Evolutionary conservation across 2,888 invertebrate species (phyloP).

Genomic region (Melanotus villosus): DNA sequence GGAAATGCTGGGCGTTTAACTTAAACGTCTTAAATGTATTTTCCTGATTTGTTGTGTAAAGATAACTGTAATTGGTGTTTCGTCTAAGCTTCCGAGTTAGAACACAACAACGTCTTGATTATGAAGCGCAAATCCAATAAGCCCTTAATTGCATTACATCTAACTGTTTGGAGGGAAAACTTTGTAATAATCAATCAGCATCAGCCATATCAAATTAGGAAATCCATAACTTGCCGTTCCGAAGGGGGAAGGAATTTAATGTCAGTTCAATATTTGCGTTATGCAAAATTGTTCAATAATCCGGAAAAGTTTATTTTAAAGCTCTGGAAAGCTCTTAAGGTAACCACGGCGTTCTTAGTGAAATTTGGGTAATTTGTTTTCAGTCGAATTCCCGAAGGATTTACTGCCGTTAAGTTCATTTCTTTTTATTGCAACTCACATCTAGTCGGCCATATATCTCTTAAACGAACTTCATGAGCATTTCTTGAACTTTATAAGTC

Average conservation of each 20-base stretch:
- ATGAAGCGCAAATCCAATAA: conserved; percentile 18
- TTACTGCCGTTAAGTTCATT: conserved; percentile 30
- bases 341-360: conserved; percentile 12
- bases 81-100: too few species aligned
- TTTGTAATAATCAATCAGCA: conserved; percentile 25
- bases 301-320: conserved; percentile 24
- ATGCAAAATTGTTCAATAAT: conserved; percentile 17
- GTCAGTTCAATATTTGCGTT: conserved; percentile 17
- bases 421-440: conserved; percentile 37
- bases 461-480: conserved; percentile 35
- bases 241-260: background rate
- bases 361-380: conserved; percentile 40
- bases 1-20: too few species aligned
- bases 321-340: background rate
- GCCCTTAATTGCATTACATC: conserved; percentile 13
- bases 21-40: too few species aligned
- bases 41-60: too few species aligned
- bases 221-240: background rate
- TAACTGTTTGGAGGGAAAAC: conserved; percentile 20
- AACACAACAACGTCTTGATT: conserved; percentile 17
- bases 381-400: conserved; percentile 37
- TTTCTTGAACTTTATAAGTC: conserved; percentile 31
- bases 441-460: conserved; percentile 36
- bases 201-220: conserved; percentile 14
- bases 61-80: too few species aligned